Evolutionary conservation across 2,888 invertebrate species (phyloP).

Genomic region (Neoaliturus tenellus): DNA sequence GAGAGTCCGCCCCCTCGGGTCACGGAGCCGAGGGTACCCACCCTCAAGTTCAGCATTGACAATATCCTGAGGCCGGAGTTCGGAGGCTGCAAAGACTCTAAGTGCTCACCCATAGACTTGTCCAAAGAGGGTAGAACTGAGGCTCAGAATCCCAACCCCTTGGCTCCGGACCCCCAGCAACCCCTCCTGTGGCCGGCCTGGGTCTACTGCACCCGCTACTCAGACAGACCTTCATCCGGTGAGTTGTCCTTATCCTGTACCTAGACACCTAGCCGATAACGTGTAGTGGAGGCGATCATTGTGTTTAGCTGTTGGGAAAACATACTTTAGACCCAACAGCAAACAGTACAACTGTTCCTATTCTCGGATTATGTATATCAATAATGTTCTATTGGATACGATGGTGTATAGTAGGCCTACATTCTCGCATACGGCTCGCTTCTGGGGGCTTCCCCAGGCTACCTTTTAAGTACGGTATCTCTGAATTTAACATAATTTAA

Average conservation of each 20-base stretch:
- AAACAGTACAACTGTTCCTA: background rate
- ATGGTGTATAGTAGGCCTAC: no score
- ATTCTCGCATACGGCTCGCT: no score
- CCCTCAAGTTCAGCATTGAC: conserved; percentile 88
- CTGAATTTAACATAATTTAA: no score
- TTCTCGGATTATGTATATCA: no score
- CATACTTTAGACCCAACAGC: conserved; percentile 4
- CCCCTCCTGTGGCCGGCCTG: conserved; percentile 90
- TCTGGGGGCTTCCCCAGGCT: no score
- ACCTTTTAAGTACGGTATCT: no score
- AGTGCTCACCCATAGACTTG: conserved; percentile 55
- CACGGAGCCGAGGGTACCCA: conserved; percentile 67
- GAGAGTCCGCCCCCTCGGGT: conserved; percentile 77
- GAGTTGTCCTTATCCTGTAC: conserved; percentile 73
- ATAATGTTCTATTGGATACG: no score
- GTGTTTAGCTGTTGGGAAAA: conserved; percentile 3
- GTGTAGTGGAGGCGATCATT: no score
- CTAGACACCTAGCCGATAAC: no score
- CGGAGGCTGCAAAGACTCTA: conserved; percentile 76
- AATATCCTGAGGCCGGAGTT: conserved; percentile 92
- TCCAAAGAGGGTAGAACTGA: conserved; percentile 47
- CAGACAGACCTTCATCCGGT: conserved; percentile 93
- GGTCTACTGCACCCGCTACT: conserved; percentile 98
- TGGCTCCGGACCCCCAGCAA: conserved; percentile 42
- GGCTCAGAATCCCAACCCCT: background rate